phyloP scores from a whole-genome alignment of 2,113 vertebrate species.

The Naja naja region DNA sequence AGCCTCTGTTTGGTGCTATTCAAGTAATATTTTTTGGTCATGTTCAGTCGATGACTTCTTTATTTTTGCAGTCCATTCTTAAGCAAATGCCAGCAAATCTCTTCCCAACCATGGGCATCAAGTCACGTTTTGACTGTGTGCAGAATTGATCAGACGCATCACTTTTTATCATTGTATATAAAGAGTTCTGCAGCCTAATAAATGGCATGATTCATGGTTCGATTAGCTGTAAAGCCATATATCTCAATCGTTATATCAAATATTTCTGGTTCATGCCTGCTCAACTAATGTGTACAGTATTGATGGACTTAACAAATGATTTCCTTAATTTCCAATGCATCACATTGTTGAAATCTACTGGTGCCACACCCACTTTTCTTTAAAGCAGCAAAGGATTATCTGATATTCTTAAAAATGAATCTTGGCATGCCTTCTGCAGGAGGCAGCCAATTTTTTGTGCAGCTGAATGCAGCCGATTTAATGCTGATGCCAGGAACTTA shows the following conservation, averaged over 20 bases:
- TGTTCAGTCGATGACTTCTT: too few species aligned
- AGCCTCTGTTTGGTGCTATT: too few species aligned
- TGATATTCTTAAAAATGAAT: constrained; percentile 21
- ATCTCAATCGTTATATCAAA: neutral
- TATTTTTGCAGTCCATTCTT: too few species aligned
- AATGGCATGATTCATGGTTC: neutral
- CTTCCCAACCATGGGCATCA: neutral
- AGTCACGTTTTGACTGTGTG: neutral
- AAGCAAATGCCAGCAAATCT: neutral
- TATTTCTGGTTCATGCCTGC: neutral
- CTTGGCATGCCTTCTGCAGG: constrained; percentile 1
- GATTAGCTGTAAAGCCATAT: neutral
- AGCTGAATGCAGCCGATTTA: neutral
- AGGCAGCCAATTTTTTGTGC: neutral
- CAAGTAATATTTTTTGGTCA: too few species aligned
- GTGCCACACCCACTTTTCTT: neutral
- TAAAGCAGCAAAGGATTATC: neutral
- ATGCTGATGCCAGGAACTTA: neutral
- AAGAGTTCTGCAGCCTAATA: neutral
- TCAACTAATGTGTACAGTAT: neutral
- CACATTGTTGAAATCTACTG: neutral
- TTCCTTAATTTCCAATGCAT: neutral
- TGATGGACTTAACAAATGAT: neutral
- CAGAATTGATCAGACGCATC: neutral
- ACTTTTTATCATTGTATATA: neutral